Evolutionary conservation across 2,113 vertebrate genomes (phyloP), one percentile per base, ranked within the genome.

Genomic region (Tupaia tana): DNA sequence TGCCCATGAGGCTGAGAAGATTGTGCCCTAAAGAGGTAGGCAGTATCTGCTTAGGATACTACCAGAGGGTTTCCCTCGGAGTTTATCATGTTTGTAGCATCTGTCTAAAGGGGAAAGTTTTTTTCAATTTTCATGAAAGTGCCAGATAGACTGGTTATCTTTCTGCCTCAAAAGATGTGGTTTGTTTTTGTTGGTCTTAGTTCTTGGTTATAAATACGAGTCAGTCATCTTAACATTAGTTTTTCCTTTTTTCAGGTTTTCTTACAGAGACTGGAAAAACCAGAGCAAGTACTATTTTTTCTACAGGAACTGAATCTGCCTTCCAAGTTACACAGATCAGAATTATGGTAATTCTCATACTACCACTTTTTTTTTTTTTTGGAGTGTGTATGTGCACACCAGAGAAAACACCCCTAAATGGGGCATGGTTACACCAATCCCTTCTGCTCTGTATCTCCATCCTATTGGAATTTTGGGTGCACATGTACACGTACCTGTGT

Each of bases 281-380:
- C 93, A 99, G 98, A 97, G 99, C 99, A 94, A 99, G 99, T 43
- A 98, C 99, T 93, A 99, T 99, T 97, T 98, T 99, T 96, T 99
- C 99, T 9, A 98, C 99, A 34, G 99, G 99, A 96, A 98, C 98
- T 43, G 99, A 99, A 95, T 99, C 98, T 93, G 98, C 99, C 90
- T 99, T 99, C 98, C 99, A 99, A 98, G 99, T 99, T 97, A 99
- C 99, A 56, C 99, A 99, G 97, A 99, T 99, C 96, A 99, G 99
- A 97, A 98, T 99, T 97, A 99, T 99, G 98, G 99, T 99, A 97
- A 98, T 98, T 95, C 2, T 61, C 63, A 13, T 52, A 67, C 13
- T n/a, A 1, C 66, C 78, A 9, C 54, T 14, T 79, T 4, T 2
- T 9, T 22, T 1, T 66, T 29, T 19, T 43, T 43, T 43, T 43